Conservation (phyloP, 2,888 invertebrate species). For the Meiosimyza decipiens region DNA sequence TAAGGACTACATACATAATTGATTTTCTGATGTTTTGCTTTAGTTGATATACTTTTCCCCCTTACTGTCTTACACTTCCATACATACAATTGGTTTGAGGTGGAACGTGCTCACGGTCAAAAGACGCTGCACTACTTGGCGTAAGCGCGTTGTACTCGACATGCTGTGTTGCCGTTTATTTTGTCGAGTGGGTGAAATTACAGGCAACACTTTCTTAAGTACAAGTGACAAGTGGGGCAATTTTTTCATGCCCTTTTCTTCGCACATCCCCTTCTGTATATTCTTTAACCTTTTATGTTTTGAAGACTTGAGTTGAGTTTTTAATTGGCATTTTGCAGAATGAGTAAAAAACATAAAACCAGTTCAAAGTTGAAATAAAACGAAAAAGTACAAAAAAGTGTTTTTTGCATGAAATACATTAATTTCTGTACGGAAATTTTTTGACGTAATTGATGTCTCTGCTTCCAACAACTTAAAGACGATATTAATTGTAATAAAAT, state of each 20-base stretch:
- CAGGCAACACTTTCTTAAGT: constrained; percentile 27
- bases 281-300: constrained; percentile 27
- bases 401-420: too few species aligned
- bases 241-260: constrained; percentile 32
- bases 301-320: constrained; percentile 54
- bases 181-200: constrained; percentile 30
- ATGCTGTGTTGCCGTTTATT: constrained; percentile 31
- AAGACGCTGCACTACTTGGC: constrained; percentile 13
- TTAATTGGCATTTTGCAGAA: constrained; percentile 58
- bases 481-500: too few species aligned
- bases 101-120: constrained; percentile 35
- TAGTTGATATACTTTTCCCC: too few species aligned
- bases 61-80: too few species aligned
- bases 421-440: too few species aligned
- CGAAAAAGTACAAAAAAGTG: too few species aligned
- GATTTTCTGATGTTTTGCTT: too few species aligned
- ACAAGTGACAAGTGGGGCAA: constrained; percentile 44
- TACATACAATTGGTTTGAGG: not conserved
- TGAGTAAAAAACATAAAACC: not conserved
- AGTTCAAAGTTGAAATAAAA: not conserved
- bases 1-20: too few species aligned
- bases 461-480: too few species aligned
- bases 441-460: too few species aligned
- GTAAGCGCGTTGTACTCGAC: not conserved
- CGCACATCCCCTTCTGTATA: not conserved